Percentiles rank a stretch among this genome's conserved stretches.
Evolutionary conservation across 2,888 invertebrate genomes (phyloP).

Genomic region (Acanthosepion esculentum): DNA sequence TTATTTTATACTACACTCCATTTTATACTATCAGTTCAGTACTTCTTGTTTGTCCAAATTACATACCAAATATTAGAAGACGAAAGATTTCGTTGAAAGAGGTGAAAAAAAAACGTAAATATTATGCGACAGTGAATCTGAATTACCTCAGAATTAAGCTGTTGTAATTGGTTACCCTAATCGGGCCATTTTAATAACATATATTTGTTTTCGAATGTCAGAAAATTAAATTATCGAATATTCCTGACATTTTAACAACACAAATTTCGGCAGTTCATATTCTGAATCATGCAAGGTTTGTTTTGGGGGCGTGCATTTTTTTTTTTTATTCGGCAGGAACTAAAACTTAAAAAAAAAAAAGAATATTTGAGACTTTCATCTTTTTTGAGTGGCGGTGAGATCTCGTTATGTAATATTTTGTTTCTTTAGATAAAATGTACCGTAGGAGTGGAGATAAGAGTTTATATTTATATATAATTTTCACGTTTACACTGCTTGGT

Average conservation of each 20-base stretch:
- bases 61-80: neutral
- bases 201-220: neutral
- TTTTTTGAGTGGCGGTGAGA: neutral
- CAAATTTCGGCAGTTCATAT: no score
- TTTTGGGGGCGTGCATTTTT: neutral
- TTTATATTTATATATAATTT: no score
- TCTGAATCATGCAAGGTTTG: no score
- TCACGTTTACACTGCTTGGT: neutral
- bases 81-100: neutral
- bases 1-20: neutral
- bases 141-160: neutral
- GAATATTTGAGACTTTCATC: neutral
- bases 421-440: neutral
- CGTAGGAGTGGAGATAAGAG: neutral
- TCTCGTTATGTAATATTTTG: neutral
- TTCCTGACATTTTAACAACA: no score
- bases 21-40: neutral
- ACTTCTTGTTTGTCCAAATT: neutral
- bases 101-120: neutral
- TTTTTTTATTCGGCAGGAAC: neutral
- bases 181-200: neutral
- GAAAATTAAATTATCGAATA: no score
- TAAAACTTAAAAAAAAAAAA: neutral
- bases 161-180: neutral
- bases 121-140: neutral